A percentile compares a stretch with the other conserved stretches of the same genome.
These are phyloP conservation scores for Mactra quadrangularis DNA, from an alignment of 1,140 invertebrate genomes.

Conservation along the genomic window DNA sequence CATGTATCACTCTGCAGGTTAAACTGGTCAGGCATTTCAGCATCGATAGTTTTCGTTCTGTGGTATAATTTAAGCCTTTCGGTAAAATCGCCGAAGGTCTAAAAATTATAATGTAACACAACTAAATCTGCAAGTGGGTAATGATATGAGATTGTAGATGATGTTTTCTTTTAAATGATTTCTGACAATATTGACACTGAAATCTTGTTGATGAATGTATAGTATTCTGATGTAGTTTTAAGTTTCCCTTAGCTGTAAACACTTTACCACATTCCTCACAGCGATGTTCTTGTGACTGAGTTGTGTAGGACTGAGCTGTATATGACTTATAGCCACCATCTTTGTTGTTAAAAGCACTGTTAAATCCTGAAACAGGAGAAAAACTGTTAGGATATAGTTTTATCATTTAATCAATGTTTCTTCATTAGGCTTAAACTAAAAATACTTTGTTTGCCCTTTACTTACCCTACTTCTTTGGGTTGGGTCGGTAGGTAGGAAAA, in stretches of 20 bases:
- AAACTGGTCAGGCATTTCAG: too few species aligned
- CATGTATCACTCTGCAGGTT: too few species aligned
- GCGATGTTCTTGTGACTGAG: not conserved
- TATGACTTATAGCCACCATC: not conserved
- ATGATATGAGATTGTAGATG: conserved; percentile 25
- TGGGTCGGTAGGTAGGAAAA: too few species aligned
- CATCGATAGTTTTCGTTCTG: too few species aligned
- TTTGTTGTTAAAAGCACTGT: not conserved
- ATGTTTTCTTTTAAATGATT: conserved; percentile 21
- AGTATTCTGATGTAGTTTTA: not conserved
- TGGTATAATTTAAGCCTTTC: too few species aligned
- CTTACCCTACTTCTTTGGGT: too few species aligned
- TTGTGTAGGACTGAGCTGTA: not conserved
- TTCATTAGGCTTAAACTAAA: too few species aligned
- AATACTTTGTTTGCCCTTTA: too few species aligned
- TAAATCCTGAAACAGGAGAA: not conserved
- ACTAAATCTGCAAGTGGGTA: conserved; percentile 18
- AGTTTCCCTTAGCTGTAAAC: conserved; percentile 19
- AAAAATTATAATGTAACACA: too few species aligned
- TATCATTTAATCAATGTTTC: not conserved
- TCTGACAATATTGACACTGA: not conserved
- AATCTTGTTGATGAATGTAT: conserved; percentile 6
- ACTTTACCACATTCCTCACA: conserved; percentile 7
- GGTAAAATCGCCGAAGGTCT: too few species aligned
- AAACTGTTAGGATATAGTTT: not conserved